Percentiles rank a stretch among this genome's conserved stretches.
Conservation (phyloP, 2,888 invertebrate genomes). For the Plebejus anna region DNA sequence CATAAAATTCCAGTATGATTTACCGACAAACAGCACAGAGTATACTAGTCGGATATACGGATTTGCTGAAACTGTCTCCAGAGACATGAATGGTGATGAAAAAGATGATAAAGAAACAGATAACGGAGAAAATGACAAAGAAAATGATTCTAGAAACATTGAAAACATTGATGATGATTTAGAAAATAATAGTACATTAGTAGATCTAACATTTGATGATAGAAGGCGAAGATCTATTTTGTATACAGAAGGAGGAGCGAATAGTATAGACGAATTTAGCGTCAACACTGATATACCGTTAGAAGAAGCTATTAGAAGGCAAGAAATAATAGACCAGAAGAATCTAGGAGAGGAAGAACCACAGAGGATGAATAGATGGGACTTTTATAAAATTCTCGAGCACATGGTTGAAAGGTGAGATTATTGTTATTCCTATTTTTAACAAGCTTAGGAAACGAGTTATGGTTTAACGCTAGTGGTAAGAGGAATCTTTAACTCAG, state of each 20-base stretch:
- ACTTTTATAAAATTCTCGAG: constrained; percentile 82
- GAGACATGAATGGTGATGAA: constrained; percentile 59
- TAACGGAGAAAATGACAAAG: constrained; percentile 42
- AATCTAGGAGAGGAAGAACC: constrained; percentile 53
- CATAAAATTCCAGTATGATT: constrained; percentile 83
- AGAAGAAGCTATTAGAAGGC: constrained; percentile 70
- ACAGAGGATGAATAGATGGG: constrained; percentile 80
- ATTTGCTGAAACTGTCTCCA: constrained; percentile 63
- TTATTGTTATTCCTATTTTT: neutral
- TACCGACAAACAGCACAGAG: constrained; percentile 82
- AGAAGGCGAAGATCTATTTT: constrained; percentile 57
- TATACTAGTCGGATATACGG: constrained; percentile 77
- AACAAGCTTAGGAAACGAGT: neutral
- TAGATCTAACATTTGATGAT: constrained; percentile 66
- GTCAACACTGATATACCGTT: constrained; percentile 55
- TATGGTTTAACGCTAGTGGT: neutral
- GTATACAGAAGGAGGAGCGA: constrained; percentile 62
- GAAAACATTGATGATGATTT: constrained; percentile 41
- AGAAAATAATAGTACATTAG: constrained; percentile 56
- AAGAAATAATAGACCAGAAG: constrained; percentile 68
- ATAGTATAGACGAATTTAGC: constrained; percentile 42
- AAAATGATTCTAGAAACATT: constrained; percentile 44
- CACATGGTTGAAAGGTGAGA: constrained; percentile 78
- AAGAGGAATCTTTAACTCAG: neutral
- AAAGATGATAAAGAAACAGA: constrained; percentile 39